Evolutionary conservation across 2,113 vertebrate genomes (phyloP), one percentile per base, ranked within the genome.

Genomic region (Amphiprion percula): DNA sequence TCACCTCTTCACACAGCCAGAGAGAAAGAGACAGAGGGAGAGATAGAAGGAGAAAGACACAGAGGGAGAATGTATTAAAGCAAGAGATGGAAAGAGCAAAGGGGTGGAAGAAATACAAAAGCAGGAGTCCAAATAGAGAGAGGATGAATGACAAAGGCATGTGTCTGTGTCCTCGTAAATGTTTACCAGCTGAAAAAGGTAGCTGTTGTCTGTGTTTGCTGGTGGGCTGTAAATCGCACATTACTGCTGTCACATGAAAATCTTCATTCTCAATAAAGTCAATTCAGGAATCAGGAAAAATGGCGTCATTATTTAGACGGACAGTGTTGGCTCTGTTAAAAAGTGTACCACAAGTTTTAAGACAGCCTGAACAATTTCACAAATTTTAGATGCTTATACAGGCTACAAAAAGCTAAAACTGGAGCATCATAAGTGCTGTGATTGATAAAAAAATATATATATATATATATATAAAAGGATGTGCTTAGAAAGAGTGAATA

Each of bases 111-210:
- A 71, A 60, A 61, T 70, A 65, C 75, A 76, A 71, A 84, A 54
- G 68, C 44, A 62, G 75, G 56, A 68, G 74, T 83, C 53, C 66
- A 84, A 79, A 86, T 37, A 77, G 73, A 83, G 64, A 68, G 65
- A 73, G 54, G 58, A 69, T 79, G 82, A 80, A 54, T 79, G 82
- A 87, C 69, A 86, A 83, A 86, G 76, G 55, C 63, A 55, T 82
- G 80, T 81, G 82, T 86, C 73, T 81, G 74, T 78, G 81, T 75
- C 77, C 85, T 66, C 41, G 79, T 87, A 82, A 85, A 85, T 91
- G 89, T 92, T 93, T 92, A 90, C 87, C 41, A 74, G 83, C 68
- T 88, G 50, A 84, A 86, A 86, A 88, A 76, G 73, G 37, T 53
- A 49, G 62, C 49, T 61, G 75, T 87, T 82, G 82, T 87, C 78